Evolutionary conservation across 2,888 invertebrate species (phyloP), one percentile per base, ranked within the genome.

Genomic region (Caenorhabditis drosophilae): DNA sequence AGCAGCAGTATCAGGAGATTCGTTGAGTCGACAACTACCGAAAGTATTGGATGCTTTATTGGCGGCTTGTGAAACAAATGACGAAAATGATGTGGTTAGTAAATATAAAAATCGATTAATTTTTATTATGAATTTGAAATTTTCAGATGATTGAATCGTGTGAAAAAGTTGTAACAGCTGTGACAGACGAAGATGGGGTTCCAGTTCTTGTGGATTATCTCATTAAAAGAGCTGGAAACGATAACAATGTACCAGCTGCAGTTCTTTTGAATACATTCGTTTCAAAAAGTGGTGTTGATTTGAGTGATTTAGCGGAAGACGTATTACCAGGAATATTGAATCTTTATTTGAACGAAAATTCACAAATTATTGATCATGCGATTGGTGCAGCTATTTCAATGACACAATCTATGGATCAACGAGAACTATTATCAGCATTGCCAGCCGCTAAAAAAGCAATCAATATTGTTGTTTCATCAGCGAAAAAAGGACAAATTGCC

Each of bases 311-410:
- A 20, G 51, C 69, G 15, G 79, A 78, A 38, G 51, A 57, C 3
- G 49, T 80, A 12, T 27, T 80, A 15, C 68, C 73, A 18, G 75
- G 75, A 4, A 55, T 76, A 9, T 45, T 80, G n/a, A 49, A 63
- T 26, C 52, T 80, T n/a, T 90, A 95, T 84, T 91, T 90, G 0
- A 91, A 92, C 81, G 85, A 86, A 0, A 92, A 96, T 82, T 89
- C 89, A 50, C 90, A 90, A 74, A 90, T 93, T 22, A 86, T 93
- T 47, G 89, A 90, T 76, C 89, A 91, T 86, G 90, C 92, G 27
- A 93, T 95, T 91, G 93, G 93, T 84, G 93, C 94, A 46, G 88
- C 97, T 25, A 88, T 89, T 84, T 91, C 93, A 12, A 90, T 97
- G 67, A 91, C 92, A 4, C 92, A 92, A 87, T 41, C 57, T n/a